Evolutionary conservation across 2,888 invertebrate species (phyloP).

Genomic region (Drosophila eohydei): DNA sequence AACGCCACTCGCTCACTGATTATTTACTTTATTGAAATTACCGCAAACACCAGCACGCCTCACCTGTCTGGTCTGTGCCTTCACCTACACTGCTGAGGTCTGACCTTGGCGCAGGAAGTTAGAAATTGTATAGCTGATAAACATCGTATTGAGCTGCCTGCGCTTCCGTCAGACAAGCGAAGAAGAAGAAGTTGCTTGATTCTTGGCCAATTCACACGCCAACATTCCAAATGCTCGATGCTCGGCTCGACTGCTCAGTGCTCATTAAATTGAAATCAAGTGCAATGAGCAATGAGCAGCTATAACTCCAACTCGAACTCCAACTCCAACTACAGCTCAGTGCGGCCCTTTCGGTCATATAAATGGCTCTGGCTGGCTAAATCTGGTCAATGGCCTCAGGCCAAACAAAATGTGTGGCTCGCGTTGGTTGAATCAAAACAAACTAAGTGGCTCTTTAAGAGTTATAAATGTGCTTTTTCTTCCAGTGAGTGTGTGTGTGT

Average conservation of each 20-base stretch:
- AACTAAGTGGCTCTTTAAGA: slow-evolving; percentile 74
- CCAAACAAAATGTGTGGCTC: slow-evolving; percentile 26
- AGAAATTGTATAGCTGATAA: slow-evolving; percentile 68
- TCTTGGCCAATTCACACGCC: slow-evolving; percentile 49
- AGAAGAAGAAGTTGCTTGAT: not conserved
- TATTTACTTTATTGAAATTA: slow-evolving; percentile 77
- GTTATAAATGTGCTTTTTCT: slow-evolving; percentile 60
- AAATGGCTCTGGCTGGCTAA: slow-evolving; percentile 32
- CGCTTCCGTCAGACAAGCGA: slow-evolving; percentile 55
- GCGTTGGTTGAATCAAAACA: slow-evolving; percentile 76
- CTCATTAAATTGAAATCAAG: slow-evolving; percentile 75
- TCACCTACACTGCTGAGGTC: not conserved
- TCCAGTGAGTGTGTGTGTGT: slow-evolving; percentile 17
- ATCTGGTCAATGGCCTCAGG: slow-evolving; percentile 73
- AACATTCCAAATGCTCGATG: slow-evolving; percentile 25
- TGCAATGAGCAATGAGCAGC: slow-evolving; percentile 49
- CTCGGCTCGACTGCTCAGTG: slow-evolving; percentile 15
- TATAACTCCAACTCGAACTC: not conserved
- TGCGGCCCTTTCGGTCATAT: slow-evolving; percentile 45
- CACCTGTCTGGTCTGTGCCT: not conserved
- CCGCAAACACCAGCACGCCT: slow-evolving; percentile 14
- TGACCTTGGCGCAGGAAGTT: slow-evolving; percentile 75
- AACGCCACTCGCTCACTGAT: slow-evolving; percentile 50
- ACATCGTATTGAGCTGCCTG: slow-evolving; percentile 60
- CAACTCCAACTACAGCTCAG: slow-evolving; percentile 6